phyloP scores from a whole-genome alignment of 2,113 vertebrate species.

The Lepus timidus region DNA sequence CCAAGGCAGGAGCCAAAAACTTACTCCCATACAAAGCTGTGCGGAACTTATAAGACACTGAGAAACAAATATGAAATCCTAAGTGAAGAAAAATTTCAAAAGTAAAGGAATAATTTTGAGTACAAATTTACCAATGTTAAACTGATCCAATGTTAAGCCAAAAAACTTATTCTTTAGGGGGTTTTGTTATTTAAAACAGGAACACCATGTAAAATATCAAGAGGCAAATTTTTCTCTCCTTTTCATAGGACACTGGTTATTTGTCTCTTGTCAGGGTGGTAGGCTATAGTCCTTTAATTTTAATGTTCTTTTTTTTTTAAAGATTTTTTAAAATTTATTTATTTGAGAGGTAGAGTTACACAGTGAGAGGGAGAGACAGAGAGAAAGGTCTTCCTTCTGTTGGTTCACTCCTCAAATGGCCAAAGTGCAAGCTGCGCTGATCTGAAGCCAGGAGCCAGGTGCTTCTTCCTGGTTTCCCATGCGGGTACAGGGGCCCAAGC shows the following conservation, averaged over 20 bases:
- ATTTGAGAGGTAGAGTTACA: too few species aligned
- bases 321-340: too few species aligned
- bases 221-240: not conserved
- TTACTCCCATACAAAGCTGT: not conserved
- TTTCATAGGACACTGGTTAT: not conserved
- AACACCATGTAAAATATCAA: not conserved
- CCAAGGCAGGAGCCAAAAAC: too few species aligned
- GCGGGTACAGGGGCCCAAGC: too few species aligned
- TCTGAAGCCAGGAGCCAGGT: too few species aligned
- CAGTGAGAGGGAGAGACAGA: too few species aligned
- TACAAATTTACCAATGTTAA: not conserved
- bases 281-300: not conserved
- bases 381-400: too few species aligned
- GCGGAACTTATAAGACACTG: not conserved
- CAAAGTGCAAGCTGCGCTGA: too few species aligned
- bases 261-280: slow-evolving; percentile 13
- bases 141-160: not conserved
- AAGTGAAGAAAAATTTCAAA: not conserved
- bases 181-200: not conserved
- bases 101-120: not conserved
- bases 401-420: too few species aligned
- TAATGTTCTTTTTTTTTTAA: not conserved
- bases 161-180: not conserved
- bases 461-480: too few species aligned
- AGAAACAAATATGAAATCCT: slow-evolving; percentile 37